Base-by-base conservation (phyloP, 1,140 invertebrate species). In the Heliothis subflexa region DNA sequence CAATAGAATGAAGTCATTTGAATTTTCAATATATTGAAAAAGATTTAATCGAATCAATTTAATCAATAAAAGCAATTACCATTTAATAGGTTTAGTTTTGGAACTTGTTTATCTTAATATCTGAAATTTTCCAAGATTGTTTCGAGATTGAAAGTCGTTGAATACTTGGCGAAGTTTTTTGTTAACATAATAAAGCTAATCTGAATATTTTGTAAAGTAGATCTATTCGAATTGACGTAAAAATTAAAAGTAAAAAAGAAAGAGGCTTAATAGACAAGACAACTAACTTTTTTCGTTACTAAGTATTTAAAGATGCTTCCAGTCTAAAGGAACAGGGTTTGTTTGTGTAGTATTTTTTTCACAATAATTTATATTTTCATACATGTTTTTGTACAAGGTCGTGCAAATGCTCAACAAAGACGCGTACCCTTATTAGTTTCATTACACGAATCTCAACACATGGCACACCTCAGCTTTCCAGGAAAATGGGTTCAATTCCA, bases 81-180 rank as follows among this genome's bases (percentile, higher is more conserved):
- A 50, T 70, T 70, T 52, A 70, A 70, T 70, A 70, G 66, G 47
- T 70, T 70, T 52, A 70, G 66, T 70, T 70, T 50, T 21, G 50
- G 21, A 70, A 28, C 47, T 70, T 70, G 47, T 70, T 13, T 28
- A 70, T 70, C 66, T 70, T 70, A 70, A 70, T 70, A 70, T 52
- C 50, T 70, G 47, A 70, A 70, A 21, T 70, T 21, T 70, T 40
- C 64, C 16, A 50, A 50, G 64, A 49, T 68, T 52, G 47, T 70
- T 70, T 70, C 45, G 9, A 50, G 47, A 70, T 70, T 28, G 47
- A 28, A 70, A 70, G 66, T 70, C 47, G 47, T 52, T 28, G 47
- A 52, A 50, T 70, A 28, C 47, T 70, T 70, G 47, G 18, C 47
- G 13, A 70, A 70, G 18, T 70, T 28, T 70, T 70, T 70, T 50